Evolutionary conservation across 35 echinoderm and acorn worm species (phyloP).

Genomic region (Acanthaster planci): DNA sequence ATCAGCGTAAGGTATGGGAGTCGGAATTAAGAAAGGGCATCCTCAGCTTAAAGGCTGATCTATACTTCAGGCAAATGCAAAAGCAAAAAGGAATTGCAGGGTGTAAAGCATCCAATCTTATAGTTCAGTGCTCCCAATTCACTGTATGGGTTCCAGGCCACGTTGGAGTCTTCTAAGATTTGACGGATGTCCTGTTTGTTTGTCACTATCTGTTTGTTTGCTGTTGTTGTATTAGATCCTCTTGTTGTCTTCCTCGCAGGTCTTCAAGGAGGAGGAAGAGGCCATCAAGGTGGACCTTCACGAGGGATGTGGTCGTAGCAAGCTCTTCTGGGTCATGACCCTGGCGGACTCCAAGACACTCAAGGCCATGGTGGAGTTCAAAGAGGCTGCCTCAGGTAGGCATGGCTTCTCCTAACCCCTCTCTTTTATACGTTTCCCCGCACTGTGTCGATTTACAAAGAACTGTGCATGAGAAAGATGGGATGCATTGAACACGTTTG

Average conservation of each 20-base stretch:
- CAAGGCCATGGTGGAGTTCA: conserved; percentile 99
- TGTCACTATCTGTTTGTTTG: too few species aligned
- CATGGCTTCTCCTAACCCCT: too few species aligned
- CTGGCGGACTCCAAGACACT: conserved; percentile 96
- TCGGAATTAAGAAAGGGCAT: background rate
- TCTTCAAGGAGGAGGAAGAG: conserved; percentile 99
- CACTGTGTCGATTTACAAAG: too few species aligned
- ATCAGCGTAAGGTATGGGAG: conserved; percentile 82
- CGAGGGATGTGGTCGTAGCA: conserved; percentile 97
- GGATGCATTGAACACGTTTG: too few species aligned
- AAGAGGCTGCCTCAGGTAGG: conserved; percentile 76
- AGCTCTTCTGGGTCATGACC: conserved; percentile 96
- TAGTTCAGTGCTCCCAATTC: too few species aligned
- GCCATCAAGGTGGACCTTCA: conserved; percentile 96
- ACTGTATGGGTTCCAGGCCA: too few species aligned
- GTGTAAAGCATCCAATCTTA: too few species aligned
- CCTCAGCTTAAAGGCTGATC: background rate
- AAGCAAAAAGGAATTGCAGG: background rate
- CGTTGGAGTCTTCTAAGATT: too few species aligned
- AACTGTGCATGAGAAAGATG: too few species aligned
- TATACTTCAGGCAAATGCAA: background rate
- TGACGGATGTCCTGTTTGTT: too few species aligned
- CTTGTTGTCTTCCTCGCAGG: conserved; percentile 38
- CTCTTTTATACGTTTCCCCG: too few species aligned
- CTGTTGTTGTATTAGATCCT: too few species aligned